Evolutionary conservation across 2,888 invertebrate species (phyloP).

Genomic region (Uloborus plumipes): DNA sequence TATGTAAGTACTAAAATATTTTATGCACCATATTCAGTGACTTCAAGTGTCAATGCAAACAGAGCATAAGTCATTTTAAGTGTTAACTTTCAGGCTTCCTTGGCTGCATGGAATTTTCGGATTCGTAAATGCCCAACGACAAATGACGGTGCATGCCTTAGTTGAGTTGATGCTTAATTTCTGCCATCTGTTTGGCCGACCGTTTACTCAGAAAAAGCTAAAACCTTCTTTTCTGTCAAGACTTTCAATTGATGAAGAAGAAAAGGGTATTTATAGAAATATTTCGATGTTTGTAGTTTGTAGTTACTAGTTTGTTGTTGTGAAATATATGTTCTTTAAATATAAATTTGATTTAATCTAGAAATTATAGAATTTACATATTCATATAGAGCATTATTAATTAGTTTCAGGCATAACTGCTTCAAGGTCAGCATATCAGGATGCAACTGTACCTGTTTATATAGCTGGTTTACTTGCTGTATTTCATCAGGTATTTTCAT

Average conservation of each 20-base stretch:
- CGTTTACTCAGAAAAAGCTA: constrained; percentile 75
- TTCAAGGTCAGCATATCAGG: constrained; percentile 68
- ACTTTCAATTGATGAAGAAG: constrained; percentile 63
- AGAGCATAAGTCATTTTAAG: neutral
- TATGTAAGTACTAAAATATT: constrained; percentile 69
- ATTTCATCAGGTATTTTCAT: constrained; percentile 69
- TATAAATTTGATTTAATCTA: too few relatives aligned
- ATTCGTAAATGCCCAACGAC: constrained; percentile 75
- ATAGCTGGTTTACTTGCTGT: constrained; percentile 71
- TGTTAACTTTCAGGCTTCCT: constrained; percentile 74
- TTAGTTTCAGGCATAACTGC: constrained; percentile 23
- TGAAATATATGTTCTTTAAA: too few relatives aligned
- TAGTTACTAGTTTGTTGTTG: neutral
- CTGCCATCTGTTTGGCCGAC: constrained; percentile 79
- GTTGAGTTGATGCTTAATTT: constrained; percentile 76
- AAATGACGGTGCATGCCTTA: constrained; percentile 74
- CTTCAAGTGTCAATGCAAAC: neutral
- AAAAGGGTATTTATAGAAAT: constrained; percentile 61
- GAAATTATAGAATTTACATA: too few relatives aligned
- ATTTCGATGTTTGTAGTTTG: neutral
- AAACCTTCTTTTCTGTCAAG: constrained; percentile 69
- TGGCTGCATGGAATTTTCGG: constrained; percentile 76
- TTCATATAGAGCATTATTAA: neutral
- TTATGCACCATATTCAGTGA: neutral
- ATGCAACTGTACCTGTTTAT: constrained; percentile 71